Conservation (phyloP, 2,113 vertebrate genomes). For the Carettochelys insculpta region DNA sequence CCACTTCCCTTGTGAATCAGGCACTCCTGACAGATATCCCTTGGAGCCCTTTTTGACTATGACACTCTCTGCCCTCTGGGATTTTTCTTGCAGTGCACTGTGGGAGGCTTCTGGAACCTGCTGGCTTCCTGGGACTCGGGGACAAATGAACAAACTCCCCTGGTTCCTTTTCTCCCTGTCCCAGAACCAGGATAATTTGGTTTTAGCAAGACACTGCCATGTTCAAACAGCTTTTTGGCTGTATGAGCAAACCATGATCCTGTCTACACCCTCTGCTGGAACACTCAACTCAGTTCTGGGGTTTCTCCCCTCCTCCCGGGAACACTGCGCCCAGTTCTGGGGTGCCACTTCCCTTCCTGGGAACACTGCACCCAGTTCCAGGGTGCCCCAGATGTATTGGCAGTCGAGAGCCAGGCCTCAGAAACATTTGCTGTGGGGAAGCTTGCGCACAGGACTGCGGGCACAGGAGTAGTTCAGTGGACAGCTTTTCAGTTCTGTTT, state of each 20-base stretch:
- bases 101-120: not conserved
- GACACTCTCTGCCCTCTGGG: not conserved
- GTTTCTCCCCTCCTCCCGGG: no score
- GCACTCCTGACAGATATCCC: not conserved
- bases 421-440: not conserved
- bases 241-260: no score
- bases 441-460: not conserved
- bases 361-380: no score
- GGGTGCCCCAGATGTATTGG: not conserved
- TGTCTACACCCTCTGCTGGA: no score
- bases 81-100: not conserved
- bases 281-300: no score
- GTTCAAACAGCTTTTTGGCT: not conserved
- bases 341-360: not conserved
- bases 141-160: not conserved
- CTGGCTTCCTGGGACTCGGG: not conserved
- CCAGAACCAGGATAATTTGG: not conserved
- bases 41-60: not conserved
- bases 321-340: not conserved
- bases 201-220: not conserved
- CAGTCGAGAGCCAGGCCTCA: not conserved
- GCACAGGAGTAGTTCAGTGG: not conserved
- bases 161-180: not conserved
- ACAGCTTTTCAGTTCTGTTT: not conserved
- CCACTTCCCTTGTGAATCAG: not conserved